A percentile compares a stretch with the other conserved stretches of the same genome.
phyloP scores from a whole-genome alignment of 2,888 invertebrate species.

The Tolmerus cingulatus region DNA sequence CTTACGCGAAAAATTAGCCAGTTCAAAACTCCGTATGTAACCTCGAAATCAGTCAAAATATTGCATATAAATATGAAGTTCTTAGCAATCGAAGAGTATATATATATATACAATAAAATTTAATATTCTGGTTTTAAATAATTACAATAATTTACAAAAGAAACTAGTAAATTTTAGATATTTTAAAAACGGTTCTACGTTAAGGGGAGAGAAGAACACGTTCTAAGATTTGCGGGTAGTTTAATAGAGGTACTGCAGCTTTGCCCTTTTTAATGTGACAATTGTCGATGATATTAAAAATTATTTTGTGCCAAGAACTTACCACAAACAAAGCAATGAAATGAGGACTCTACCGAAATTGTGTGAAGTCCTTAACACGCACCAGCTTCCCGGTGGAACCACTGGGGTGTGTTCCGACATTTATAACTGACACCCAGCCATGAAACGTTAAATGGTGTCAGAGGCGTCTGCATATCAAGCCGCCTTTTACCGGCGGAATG shows the following conservation, averaged over 20 bases:
- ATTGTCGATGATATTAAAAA: too few species aligned
- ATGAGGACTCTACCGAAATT: neutral
- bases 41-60: too few species aligned
- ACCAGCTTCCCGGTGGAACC: neutral
- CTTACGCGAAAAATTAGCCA: neutral
- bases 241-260: too few species aligned
- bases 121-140: too few species aligned
- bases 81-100: neutral
- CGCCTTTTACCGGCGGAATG: conserved; percentile 7
- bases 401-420: neutral
- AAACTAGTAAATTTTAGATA: too few species aligned
- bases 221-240: too few species aligned
- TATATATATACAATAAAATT: too few species aligned
- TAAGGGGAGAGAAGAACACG: too few species aligned
- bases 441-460: conserved; percentile 16
- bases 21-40: neutral
- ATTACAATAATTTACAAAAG: too few species aligned
- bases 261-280: too few species aligned
- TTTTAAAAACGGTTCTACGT: too few species aligned
- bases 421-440: conserved; percentile 4
- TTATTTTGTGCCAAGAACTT: neutral
- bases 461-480: conserved; percentile 5
- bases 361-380: neutral
- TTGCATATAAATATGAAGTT: neutral
- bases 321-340: neutral